Conservation (phyloP, 2,888 invertebrate species). For the Nomada ruficornis region DNA sequence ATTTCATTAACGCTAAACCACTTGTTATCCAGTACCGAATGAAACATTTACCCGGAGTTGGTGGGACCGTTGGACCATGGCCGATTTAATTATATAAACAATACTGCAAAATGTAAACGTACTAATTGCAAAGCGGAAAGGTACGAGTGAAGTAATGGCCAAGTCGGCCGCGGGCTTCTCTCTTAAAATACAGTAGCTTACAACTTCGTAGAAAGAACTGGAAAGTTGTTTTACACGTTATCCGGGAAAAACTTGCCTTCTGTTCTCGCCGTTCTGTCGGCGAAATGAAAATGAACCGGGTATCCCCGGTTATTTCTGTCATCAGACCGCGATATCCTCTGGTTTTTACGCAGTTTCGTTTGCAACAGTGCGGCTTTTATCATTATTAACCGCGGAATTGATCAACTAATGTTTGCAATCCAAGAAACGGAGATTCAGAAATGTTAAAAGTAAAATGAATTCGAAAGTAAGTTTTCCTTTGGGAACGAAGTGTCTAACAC, state of each 20-base stretch:
- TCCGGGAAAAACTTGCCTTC: slow-evolving; percentile 32
- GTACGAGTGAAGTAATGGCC: background rate
- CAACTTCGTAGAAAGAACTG: slow-evolving; percentile 35
- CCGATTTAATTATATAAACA: slow-evolving; percentile 37
- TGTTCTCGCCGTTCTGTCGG: slow-evolving; percentile 10
- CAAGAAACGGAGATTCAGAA: background rate
- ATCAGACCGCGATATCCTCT: background rate
- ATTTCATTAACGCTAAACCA: background rate
- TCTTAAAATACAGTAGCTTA: slow-evolving; percentile 25
- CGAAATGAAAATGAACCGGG: slow-evolving; percentile 37
- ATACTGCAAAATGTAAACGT: slow-evolving; percentile 5
- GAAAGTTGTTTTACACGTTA: slow-evolving; percentile 32
- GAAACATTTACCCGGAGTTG: background rate
- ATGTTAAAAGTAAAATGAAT: no score
- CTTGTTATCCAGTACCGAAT: background rate
- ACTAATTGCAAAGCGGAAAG: slow-evolving; percentile 28
- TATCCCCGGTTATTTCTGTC: slow-evolving; percentile 31
- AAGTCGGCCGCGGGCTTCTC: slow-evolving; percentile 24
- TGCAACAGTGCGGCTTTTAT: slow-evolving; percentile 27
- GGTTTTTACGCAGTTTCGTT: background rate
- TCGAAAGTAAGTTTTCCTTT: background rate
- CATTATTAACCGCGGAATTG: slow-evolving; percentile 32
- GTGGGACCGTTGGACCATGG: background rate
- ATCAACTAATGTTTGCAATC: slow-evolving; percentile 13
- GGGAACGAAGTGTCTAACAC: background rate